Evolutionary conservation across 2,888 invertebrate species (phyloP).

Genomic region (Harpalus rufipes): DNA sequence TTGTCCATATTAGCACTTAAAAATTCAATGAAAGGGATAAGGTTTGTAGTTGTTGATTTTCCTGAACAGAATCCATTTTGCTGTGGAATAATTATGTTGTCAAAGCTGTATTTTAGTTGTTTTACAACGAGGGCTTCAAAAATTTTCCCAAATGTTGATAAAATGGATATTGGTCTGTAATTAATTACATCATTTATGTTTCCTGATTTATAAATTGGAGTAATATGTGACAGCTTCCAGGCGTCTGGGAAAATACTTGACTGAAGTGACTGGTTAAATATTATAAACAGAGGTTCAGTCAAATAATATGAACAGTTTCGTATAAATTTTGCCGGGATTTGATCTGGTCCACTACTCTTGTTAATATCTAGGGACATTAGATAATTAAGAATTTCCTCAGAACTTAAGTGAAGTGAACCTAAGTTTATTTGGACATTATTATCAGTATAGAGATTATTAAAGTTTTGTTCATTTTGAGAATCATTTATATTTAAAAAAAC

Average conservation of each 20-base stretch:
- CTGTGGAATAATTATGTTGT: too few species aligned
- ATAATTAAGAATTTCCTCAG: neutral
- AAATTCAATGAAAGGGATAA: too few species aligned
- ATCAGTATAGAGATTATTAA: too few species aligned
- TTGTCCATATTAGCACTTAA: too few species aligned
- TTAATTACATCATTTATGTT: neutral
- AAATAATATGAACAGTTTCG: neutral
- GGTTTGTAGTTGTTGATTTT: too few species aligned
- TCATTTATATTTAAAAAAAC: neutral
- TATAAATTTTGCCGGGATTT: conserved; percentile 22
- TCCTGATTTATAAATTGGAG: conserved; percentile 9
- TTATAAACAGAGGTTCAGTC: conserved; percentile 4
- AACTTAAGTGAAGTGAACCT: neutral
- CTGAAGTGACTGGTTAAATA: conserved; percentile 18
- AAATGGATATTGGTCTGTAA: conserved; percentile 8
- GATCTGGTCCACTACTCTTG: neutral
- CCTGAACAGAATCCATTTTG: too few species aligned
- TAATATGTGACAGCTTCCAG: neutral
- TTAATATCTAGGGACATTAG: neutral
- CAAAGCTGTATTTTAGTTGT: too few species aligned
- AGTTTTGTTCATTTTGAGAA: neutral
- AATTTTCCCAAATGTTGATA: conserved; percentile 7
- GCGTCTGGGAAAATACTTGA: neutral
- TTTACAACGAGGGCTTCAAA: too few species aligned
- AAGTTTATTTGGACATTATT: too few species aligned